Evolutionary conservation across 2,888 invertebrate genomes (phyloP).

Genomic region (Aspidapion aeneum): DNA sequence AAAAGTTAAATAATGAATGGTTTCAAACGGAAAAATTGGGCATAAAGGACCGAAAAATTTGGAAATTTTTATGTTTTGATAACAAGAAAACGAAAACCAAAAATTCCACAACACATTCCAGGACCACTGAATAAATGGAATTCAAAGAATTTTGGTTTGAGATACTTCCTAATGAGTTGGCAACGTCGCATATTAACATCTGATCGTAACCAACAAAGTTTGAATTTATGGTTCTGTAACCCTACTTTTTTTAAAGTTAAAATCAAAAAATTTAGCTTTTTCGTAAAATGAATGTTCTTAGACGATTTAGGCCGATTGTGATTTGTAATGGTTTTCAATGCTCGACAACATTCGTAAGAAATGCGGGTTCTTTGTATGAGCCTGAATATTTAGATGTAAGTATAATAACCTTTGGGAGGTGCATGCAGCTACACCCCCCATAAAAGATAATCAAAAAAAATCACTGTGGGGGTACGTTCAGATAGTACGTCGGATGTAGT

Average conservation of each 20-base stretch:
- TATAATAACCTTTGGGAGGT: neutral
- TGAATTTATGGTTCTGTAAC: neutral
- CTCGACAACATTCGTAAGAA: conserved; percentile 4
- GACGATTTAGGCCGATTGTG: conserved; percentile 1
- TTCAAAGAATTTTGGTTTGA: neutral
- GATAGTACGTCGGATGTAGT: too few species aligned
- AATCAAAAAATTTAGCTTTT: neutral
- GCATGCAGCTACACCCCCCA: too few species aligned
- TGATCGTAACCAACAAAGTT: neutral
- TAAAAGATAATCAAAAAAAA: too few species aligned
- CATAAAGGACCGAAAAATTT: neutral
- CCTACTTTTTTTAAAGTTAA: too few species aligned
- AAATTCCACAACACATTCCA: neutral
- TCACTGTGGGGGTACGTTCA: too few species aligned
- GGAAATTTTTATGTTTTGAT: neutral
- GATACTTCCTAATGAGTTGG: neutral
- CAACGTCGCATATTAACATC: neutral
- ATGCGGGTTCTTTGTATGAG: conserved; percentile 50
- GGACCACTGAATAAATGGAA: neutral
- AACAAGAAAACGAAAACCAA: neutral
- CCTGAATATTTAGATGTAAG: conserved; percentile 71
- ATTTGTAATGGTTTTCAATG: conserved; percentile 1
- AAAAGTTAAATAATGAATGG: neutral
- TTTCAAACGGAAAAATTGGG: neutral
- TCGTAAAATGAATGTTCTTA: conserved; percentile 24